phyloP scores from a whole-genome alignment of 2,797 vertebrate species.

The Naso thynnoides region DNA sequence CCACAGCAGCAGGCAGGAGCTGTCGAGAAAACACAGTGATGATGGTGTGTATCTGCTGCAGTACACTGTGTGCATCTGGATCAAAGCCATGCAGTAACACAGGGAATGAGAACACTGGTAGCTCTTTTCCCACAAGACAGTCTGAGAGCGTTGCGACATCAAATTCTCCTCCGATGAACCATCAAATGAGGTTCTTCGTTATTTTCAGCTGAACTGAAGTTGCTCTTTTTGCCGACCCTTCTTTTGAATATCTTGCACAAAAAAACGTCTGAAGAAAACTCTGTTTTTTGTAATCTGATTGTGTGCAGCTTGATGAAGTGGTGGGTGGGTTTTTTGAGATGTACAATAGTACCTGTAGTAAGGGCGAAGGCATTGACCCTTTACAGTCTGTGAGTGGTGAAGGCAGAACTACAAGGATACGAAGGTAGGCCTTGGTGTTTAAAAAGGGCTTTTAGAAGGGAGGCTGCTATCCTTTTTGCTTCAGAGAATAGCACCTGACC shows the following conservation, averaged over 20 bases:
- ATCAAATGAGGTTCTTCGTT: not conserved
- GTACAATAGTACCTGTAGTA: constrained; percentile 13
- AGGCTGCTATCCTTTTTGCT: constrained; percentile 13
- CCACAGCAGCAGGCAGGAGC: constrained; percentile 85
- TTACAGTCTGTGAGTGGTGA: not conserved
- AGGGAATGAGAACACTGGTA: constrained; percentile 23
- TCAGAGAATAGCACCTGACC: not conserved
- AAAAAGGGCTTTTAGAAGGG: constrained; percentile 30
- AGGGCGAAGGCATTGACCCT: constrained; percentile 27
- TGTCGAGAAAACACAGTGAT: constrained; percentile 91
- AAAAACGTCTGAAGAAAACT: not conserved
- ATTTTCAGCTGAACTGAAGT: constrained; percentile 25
- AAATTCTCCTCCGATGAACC: constrained; percentile 36
- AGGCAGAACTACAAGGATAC: not conserved
- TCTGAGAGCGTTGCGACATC: constrained; percentile 39
- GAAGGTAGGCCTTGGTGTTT: not conserved
- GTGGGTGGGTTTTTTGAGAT: not conserved
- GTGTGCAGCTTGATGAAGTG: constrained; percentile 1
- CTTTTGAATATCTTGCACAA: not conserved
- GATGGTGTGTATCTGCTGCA: constrained; percentile 85
- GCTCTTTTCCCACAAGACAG: constrained; percentile 31
- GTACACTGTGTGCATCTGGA: constrained; percentile 49
- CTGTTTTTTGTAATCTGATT: constrained; percentile 1
- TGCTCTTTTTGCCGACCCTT: not conserved
- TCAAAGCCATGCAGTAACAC: constrained; percentile 44